Evolutionary conservation across 2,797 vertebrate species (phyloP).

Genomic region (Meda fulgida): DNA sequence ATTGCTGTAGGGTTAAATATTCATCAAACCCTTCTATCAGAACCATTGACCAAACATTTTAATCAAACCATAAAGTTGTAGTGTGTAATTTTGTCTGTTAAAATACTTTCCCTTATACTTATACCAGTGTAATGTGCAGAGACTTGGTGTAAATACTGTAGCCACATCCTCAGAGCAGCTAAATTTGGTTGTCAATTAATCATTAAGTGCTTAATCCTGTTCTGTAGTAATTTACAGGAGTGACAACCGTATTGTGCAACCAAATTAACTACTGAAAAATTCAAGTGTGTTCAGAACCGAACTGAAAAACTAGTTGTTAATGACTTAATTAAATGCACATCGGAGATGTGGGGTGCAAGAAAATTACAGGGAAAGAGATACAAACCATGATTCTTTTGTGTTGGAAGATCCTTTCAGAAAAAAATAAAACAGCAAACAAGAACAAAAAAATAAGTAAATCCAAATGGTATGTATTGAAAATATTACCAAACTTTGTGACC

Average conservation of each 20-base stretch:
- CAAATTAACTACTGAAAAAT: too few species aligned
- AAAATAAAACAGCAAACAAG: neutral
- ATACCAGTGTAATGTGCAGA: neutral
- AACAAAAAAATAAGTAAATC: too few species aligned
- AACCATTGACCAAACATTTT: constrained; percentile 66
- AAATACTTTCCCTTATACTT: neutral
- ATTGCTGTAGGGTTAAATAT: constrained; percentile 71
- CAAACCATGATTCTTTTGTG: neutral
- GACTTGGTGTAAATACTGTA: neutral
- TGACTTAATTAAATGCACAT: too few species aligned
- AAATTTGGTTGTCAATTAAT: neutral
- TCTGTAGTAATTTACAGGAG: neutral
- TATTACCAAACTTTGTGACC: too few species aligned
- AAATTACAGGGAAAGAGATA: neutral
- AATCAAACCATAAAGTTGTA: constrained; percentile 62
- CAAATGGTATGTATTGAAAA: too few species aligned
- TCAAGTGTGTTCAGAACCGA: too few species aligned
- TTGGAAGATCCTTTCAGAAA: neutral
- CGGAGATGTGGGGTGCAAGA: neutral
- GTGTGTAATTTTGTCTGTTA: neutral
- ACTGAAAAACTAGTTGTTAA: too few species aligned
- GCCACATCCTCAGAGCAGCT: neutral
- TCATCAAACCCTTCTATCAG: constrained; percentile 55
- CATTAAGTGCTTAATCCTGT: neutral
- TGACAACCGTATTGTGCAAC: too few species aligned